These are phyloP conservation scores for Aleiodes alternator DNA, from an alignment of 2,888 invertebrate species.

Conservation along the genomic window DNA sequence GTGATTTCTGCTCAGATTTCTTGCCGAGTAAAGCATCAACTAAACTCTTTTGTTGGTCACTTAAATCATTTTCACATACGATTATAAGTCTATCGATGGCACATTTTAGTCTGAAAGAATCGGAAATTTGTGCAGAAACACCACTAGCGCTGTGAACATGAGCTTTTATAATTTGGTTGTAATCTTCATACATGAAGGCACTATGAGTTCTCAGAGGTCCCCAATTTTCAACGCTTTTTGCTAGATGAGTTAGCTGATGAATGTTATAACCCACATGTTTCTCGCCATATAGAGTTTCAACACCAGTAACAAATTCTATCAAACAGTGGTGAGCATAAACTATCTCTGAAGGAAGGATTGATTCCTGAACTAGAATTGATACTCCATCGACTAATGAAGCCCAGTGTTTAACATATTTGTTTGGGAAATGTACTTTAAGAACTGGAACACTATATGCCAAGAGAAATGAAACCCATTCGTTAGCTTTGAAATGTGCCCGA, in stretches of 20 bases:
- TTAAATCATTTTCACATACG: conserved; percentile 27
- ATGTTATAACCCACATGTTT: too few relatives aligned
- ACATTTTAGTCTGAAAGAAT: conserved; percentile 35
- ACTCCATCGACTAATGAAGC: conserved; percentile 49
- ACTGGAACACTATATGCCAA: conserved; percentile 51
- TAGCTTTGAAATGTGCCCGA: conserved; percentile 46
- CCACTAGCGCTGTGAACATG: too few relatives aligned
- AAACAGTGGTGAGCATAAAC: conserved; percentile 41
- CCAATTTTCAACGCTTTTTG: too few relatives aligned
- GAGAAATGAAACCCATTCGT: conserved; percentile 52
- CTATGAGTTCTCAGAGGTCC: too few relatives aligned
- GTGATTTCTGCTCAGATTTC: too few relatives aligned
- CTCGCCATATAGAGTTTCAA: too few relatives aligned
- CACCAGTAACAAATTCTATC: conserved; percentile 28
- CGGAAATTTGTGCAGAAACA: conserved; percentile 43
- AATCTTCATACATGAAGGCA: too few relatives aligned
- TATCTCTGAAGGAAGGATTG: conserved; percentile 47
- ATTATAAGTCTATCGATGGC: conserved; percentile 11
- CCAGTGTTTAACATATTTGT: conserved; percentile 52
- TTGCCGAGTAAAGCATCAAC: too few relatives aligned
- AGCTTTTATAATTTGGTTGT: conserved; percentile 46
- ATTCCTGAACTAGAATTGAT: conserved; percentile 44
- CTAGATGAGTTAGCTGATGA: too few relatives aligned
- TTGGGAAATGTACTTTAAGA: conserved; percentile 42
- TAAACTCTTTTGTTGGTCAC: not conserved